Base-by-base conservation (phyloP, 2,113 vertebrate genomes). In the Gorsachius goisagi region DNA sequence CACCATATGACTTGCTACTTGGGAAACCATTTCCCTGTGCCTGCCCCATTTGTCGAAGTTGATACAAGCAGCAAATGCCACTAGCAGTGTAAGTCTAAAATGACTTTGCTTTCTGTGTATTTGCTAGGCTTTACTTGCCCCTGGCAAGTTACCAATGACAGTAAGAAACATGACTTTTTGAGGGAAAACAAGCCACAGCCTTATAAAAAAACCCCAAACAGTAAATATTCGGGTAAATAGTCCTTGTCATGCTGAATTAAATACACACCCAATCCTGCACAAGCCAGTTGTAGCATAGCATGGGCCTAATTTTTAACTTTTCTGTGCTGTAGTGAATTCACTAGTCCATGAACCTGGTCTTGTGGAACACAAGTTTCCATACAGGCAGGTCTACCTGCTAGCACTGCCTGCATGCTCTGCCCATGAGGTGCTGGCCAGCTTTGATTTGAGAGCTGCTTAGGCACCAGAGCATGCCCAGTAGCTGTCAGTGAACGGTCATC, bases 81-180 rank as follows among this genome's bases (percentile, higher is more conserved):
- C 47, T 41, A 89, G 64, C 83, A 87, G 63, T 64, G 9, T 87
- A 64, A 78, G 41, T 27, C 56, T 92, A 32, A 96, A 92, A 72
- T 69, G 39, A 90, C 47, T 86, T 71, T 68, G 37, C 59, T 94
- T 86, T 91, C 82, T 60, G 32, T 84, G 39, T 63, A 37, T 67
- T 90, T 81, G n/a, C 56, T 89, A 8, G 81, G 64, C 64, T 90
- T 92, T 92, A n/a, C 66, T 95, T 94, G 92, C 89, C 86, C 47
- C 80, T 75, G 53, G 89, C 86, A 84, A 95, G 30, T 64, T 74
- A 75, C 44, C 97, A 96, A 72, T 90, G 35, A 86, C 79, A 72
- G 44, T 33, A 72, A 93, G 66, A 91, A 91, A 89, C 44, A 72
- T 9, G 56, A 22, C 15, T 94, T 83, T 93, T 71, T 56, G 33